Base-by-base conservation (phyloP, 2,113 vertebrate genomes). In the Pseudonaja textilis region DNA sequence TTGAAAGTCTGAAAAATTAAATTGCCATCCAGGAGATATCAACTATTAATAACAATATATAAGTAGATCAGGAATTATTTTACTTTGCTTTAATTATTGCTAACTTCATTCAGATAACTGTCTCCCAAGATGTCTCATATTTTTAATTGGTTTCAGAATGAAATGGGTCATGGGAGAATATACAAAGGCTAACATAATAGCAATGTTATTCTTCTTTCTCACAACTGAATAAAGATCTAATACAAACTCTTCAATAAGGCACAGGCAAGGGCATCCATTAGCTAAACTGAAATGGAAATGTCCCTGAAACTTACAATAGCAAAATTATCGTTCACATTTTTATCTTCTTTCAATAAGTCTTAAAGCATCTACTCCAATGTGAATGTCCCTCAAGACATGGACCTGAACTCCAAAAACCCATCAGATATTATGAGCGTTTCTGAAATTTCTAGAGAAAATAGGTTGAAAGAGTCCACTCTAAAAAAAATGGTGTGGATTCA, bases 101-200 rank as follows among this genome's bases (percentile, higher is more conserved):
- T 45, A 45, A 42, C 54, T 88, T n/a, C 25, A 42, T 26, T 54
- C 54, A 55, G 14, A 25, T n/a, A 54, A 29, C 59, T 18, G 6
- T 47, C 52, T 55, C 69, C 89, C 54, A 20, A 45, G 91, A 47
- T 88, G 89, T 42, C 7, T 29, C 64, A 86, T 54, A 89, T 52
- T 93, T 95, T 88, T 50, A 93, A 91, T 52, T 34, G 89, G 57
- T 94, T 74, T 93, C 87, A 89, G 45, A 85, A 92, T 91, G 81
- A 85, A 91, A 2, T 14, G 16, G 42, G 54, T 61, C 39, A 90
- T 91, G 47, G 89, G 64, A 92, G 85, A 91, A 39, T 93, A 64
- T n/a, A 64, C 29, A n/a, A 64, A 64, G 14, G 29, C 29, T 69
- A 29, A 69, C n/a, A 69, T 69, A 69, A 34, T 34, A 69, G 64